A percentile compares a stretch with the other conserved stretches of the same genome.
Evolutionary conservation across 2,113 vertebrate genomes (phyloP).

Genomic region (Holacanthus passer): DNA sequence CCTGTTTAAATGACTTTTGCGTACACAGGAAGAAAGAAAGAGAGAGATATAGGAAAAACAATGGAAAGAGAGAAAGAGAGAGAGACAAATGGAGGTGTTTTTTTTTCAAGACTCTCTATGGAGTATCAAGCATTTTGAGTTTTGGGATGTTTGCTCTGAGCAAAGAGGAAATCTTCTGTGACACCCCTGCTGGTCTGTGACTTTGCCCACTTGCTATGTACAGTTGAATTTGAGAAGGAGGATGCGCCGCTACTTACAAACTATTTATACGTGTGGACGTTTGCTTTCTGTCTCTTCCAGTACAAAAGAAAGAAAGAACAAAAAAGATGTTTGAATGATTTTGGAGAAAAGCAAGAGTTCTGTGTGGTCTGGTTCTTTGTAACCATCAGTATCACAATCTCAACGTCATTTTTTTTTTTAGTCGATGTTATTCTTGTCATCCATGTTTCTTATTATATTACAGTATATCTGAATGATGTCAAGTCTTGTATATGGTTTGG

Average conservation of each 20-base stretch:
- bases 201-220: slow-evolving; percentile 71
- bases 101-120: slow-evolving; percentile 41
- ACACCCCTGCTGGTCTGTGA: slow-evolving; percentile 46
- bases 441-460: slow-evolving; percentile 86
- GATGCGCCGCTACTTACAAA: slow-evolving; percentile 75
- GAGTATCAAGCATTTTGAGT: slow-evolving; percentile 57
- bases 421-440: slow-evolving; percentile 80
- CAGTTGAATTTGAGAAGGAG: slow-evolving; percentile 67
- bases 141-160: slow-evolving; percentile 51
- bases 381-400: slow-evolving; percentile 79
- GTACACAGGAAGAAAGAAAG: slow-evolving; percentile 48
- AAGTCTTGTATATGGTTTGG: slow-evolving; percentile 86
- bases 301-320: slow-evolving; percentile 76
- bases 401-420: slow-evolving; percentile 76
- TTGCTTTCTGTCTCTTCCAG: slow-evolving; percentile 76
- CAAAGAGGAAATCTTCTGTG: slow-evolving; percentile 40
- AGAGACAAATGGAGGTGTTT: slow-evolving; percentile 11
- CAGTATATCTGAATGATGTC: slow-evolving; percentile 86
- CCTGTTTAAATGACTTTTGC: slow-evolving; percentile 53
- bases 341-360: slow-evolving; percentile 48
- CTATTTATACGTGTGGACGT: slow-evolving; percentile 83
- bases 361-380: slow-evolving; percentile 72
- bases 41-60: slow-evolving; percentile 35
- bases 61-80: slow-evolving; percentile 26
- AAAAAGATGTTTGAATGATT: slow-evolving; percentile 71